A percentile compares a stretch with the other conserved stretches of the same genome.
These are phyloP conservation scores for Watersipora subatra DNA, from an alignment of 1,140 invertebrate genomes.

Conservation along the genomic window DNA sequence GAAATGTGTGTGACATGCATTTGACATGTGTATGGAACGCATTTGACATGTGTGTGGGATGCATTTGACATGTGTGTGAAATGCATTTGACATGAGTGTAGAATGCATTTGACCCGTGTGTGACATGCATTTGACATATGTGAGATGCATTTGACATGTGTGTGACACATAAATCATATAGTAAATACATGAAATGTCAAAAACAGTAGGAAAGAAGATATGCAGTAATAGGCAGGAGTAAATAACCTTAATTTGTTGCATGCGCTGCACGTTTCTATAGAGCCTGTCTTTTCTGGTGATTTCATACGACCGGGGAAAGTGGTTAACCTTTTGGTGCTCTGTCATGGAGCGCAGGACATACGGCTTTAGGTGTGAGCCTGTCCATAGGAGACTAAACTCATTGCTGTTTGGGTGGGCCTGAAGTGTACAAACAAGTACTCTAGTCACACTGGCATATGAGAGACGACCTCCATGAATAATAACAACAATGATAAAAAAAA, in stretches of 20 bases:
- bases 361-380: conserved; percentile 75
- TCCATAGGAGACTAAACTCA: conserved; percentile 79
- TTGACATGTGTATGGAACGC: too few species aligned
- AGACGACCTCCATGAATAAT: background rate
- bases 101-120: too few species aligned
- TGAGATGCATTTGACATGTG: too few species aligned
- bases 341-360: conserved; percentile 63
- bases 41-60: too few species aligned
- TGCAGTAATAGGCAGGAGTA: background rate
- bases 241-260: conserved; percentile 59
- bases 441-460: background rate
- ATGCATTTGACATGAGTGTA: too few species aligned
- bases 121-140: too few species aligned
- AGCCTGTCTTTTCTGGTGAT: conserved; percentile 42
- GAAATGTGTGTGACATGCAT: too few species aligned
- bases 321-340: conserved; percentile 77
- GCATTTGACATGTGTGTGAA: too few species aligned
- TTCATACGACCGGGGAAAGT: conserved; percentile 76
- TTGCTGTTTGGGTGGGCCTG: conserved; percentile 44
- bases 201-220: background rate
- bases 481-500: background rate
- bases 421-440: conserved; percentile 1
- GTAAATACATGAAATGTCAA: background rate
- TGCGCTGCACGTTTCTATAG: conserved; percentile 46
- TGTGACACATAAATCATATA: too few species aligned